Percentiles rank a stretch among this genome's conserved stretches.
Evolutionary conservation across 92 coral and sea anemone genomes (phyloP).

Genomic region (Porites evermanni): DNA sequence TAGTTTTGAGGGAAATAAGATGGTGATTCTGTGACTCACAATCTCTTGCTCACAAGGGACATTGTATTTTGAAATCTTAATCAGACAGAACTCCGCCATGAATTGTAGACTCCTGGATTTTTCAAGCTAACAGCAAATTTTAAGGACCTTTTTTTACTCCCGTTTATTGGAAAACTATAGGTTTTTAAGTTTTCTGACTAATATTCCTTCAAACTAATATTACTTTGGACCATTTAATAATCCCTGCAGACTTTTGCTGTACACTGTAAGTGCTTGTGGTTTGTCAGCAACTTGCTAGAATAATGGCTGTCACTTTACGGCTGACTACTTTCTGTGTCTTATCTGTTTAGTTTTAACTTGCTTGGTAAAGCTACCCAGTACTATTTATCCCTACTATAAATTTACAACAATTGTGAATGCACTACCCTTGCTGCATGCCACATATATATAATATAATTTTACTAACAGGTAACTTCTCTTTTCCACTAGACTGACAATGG

Average conservation of each 20-base stretch:
- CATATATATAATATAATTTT: not conserved
- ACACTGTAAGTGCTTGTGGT: too few species aligned
- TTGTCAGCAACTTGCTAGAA: too few species aligned
- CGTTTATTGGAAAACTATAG: not conserved
- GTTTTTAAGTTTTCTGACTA: too few species aligned
- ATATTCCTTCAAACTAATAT: too few species aligned
- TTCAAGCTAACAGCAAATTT: too few species aligned
- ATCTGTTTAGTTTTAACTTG: not conserved
- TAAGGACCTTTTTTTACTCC: too few species aligned
- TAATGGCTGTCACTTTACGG: not conserved
- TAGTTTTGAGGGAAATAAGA: not conserved
- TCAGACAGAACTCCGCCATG: too few species aligned
- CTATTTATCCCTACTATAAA: not conserved
- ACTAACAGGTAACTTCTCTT: conserved; percentile 45
- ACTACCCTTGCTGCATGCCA: not conserved
- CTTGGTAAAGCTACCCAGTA: not conserved
- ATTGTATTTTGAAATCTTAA: too few species aligned
- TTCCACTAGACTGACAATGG: conserved; percentile 50
- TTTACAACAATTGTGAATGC: not conserved
- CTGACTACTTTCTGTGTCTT: not conserved
- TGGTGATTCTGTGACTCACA: not conserved
- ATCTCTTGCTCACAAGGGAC: too few species aligned
- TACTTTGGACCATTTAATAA: too few species aligned
- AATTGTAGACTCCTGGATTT: too few species aligned
- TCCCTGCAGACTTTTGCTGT: too few species aligned